Percentiles rank a stretch among this genome's conserved stretches.
These are phyloP conservation scores for Madoqua kirkii DNA, from an alignment of 2,113 vertebrate genomes.

Conservation along the genomic window DNA sequence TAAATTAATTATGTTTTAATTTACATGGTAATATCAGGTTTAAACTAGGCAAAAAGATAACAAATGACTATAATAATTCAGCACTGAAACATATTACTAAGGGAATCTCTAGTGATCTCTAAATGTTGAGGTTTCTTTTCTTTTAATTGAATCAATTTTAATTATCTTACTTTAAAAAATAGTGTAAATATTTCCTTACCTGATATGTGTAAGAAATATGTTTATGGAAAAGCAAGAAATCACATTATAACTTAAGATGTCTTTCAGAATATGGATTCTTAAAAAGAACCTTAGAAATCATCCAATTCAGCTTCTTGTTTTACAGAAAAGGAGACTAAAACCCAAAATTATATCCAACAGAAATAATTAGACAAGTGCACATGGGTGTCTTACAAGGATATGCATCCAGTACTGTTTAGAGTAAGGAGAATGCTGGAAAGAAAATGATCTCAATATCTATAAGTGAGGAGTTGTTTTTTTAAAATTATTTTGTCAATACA, in stretches of 20 bases:
- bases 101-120: not conserved
- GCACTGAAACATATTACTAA: not conserved
- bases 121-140: not conserved
- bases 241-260: not conserved
- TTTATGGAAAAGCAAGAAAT: not conserved
- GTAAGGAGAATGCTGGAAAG: not conserved
- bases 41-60: slow-evolving; percentile 10
- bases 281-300: not conserved
- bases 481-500: not conserved
- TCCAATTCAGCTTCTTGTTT: not conserved
- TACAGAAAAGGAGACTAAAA: not conserved
- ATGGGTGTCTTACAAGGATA: not conserved
- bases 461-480: not conserved
- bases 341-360: not conserved
- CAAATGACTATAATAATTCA: not conserved
- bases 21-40: not conserved
- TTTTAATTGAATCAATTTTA: not conserved
- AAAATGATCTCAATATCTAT: not conserved
- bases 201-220: not conserved
- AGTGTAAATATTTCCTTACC: not conserved
- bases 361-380: not conserved
- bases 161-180: not conserved
- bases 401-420: not conserved
- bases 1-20: not conserved
- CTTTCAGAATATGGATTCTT: not conserved